Evolutionary conservation across 2,888 invertebrate species (phyloP).

Genomic region (Frankliniella fusca): DNA sequence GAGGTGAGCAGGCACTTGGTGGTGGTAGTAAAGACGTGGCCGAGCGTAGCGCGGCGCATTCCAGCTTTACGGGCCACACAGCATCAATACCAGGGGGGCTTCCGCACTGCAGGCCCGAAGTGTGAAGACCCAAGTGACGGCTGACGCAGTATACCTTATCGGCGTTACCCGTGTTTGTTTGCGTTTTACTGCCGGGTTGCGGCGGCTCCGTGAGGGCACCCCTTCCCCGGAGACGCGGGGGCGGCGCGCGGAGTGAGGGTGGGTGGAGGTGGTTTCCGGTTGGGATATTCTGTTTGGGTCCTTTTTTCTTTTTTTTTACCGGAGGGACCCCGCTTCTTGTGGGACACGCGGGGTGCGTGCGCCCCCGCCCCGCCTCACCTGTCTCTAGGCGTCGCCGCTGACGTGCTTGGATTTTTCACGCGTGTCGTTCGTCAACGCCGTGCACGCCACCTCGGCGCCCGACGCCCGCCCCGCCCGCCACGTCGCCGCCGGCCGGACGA

Average conservation of each 20-base stretch:
- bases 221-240: neutral
- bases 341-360: neutral
- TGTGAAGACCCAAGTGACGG: neutral
- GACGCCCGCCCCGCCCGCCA: neutral
- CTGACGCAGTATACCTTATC: neutral
- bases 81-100: neutral
- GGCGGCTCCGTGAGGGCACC: no score
- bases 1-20: neutral
- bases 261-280: neutral
- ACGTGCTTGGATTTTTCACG: no score
- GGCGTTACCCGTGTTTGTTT: neutral
- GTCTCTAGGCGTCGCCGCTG: neutral
- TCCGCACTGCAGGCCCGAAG: neutral
- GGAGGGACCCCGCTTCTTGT: no score
- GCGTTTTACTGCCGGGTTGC: neutral
- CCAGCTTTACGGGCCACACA: neutral
- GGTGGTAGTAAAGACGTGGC: neutral
- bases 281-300: no score
- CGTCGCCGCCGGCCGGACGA: neutral
- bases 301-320: no score
- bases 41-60: neutral
- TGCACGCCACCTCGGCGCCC: neutral
- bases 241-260: neutral
- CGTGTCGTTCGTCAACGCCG: neutral
- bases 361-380: neutral